phyloP scores from a whole-genome alignment of 2,888 invertebrate genomes.

The Zaprionus bogoriensis region DNA sequence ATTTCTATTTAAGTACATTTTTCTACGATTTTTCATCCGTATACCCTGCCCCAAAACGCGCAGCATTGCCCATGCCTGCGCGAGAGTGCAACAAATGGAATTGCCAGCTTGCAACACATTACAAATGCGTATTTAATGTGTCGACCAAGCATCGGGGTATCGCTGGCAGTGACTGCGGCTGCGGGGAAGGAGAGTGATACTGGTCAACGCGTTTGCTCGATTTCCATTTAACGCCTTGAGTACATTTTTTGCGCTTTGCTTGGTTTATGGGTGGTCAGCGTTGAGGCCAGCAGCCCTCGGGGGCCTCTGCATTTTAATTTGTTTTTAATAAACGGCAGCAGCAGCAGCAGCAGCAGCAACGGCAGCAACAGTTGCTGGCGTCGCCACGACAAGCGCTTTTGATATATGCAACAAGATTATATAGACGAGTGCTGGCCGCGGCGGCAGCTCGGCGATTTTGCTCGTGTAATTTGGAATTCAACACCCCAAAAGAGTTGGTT shows the following conservation, averaged over 20 bases:
- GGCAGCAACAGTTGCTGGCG: constrained; percentile 21
- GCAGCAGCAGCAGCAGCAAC: constrained; percentile 25
- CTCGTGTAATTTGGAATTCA: constrained; percentile 71
- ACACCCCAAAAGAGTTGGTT: constrained; percentile 59
- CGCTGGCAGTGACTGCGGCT: constrained; percentile 11
- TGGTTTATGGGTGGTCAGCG: constrained; percentile 74
- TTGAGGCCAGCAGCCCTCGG: constrained; percentile 69
- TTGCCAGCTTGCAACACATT: constrained; percentile 65
- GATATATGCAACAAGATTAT: constrained; percentile 74
- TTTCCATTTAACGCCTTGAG: constrained; percentile 71
- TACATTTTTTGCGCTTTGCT: constrained; percentile 32
- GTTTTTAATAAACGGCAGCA: constrained; percentile 69
- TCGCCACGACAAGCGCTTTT: constrained; percentile 39
- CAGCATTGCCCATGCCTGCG: too few species aligned
- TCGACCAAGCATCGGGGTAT: too few species aligned
- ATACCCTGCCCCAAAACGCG: too few species aligned
- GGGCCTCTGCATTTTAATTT: constrained; percentile 66
- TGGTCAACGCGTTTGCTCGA: constrained; percentile 39
- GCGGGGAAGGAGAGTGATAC: constrained; percentile 2
- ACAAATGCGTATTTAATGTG: constrained; percentile 80
- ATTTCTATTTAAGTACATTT: too few species aligned
- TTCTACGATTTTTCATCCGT: too few species aligned
- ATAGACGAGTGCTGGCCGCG: constrained; percentile 34
- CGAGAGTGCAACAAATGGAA: constrained; percentile 26
- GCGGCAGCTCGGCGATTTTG: constrained; percentile 52